Evolutionary conservation across 2,113 vertebrate species (phyloP), one percentile per base, ranked within the genome.

Genomic region (Oryzias curvinotus): DNA sequence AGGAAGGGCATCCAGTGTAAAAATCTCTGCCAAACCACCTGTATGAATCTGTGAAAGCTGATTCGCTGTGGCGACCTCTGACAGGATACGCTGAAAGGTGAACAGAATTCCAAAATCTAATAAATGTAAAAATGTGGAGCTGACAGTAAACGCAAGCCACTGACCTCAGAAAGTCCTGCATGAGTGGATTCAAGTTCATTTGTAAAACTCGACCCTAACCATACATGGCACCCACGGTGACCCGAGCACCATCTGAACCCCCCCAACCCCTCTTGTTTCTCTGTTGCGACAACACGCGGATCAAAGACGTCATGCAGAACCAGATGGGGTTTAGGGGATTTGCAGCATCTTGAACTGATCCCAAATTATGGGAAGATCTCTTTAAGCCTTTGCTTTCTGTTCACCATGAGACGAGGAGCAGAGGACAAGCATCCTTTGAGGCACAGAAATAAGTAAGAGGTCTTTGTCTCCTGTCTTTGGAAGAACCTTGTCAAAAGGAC

Each of bases 201-300:
- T 21, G 65, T 52, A 15, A 65, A 10, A 58, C 53, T 26, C 14
- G 45, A 41, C n/a, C 17, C 10, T 16, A 61, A 48, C 44, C 61
- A 26, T 4, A 46, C 19, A 30, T 7, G 2, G n/a, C 52, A 18
- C 13, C 23, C 21, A 3, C 17, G 1, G 23, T 53, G 65, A 65
- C 59, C 71, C 3, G 18, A 0, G 17, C 2, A 7, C 67, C 42
- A 16, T 8, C 36, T 36, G 1, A 1, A 5, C 52, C 28, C 62
- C 46, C 47, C 5, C 57, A 57, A 51, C 8, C 51, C 14, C 17
- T 52, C 69, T 21, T 0, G 5, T 49, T 15, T 52, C 19, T 1
- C 8, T 80, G 70, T 80, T 77, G 57, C 52, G 48, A 1, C 71
- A 78, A 68, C 74, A 78, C 28, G 4, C 4, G 63, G 77, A 75